Conservation (phyloP, 1,140 invertebrate genomes). For the Euwallacea fornicatus region DNA sequence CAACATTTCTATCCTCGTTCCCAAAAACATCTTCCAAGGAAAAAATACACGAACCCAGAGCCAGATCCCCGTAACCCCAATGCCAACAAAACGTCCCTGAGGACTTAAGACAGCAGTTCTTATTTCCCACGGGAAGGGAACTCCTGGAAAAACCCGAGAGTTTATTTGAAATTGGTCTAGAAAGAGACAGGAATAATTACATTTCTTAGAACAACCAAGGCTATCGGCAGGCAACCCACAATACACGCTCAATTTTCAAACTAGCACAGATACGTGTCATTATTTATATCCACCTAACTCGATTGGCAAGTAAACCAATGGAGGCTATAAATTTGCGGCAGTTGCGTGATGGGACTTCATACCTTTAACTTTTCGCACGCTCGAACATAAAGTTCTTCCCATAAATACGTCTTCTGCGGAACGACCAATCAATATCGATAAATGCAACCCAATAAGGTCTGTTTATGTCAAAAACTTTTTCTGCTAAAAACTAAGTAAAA, state of each 20-base stretch:
- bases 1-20: no score
- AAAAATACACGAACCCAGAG: not conserved
- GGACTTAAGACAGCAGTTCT: constrained; percentile 26
- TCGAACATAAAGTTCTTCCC: not conserved
- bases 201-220: no score
- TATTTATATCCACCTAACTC: no score
- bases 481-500: not conserved
- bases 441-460: no score
- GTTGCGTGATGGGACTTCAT: constrained; percentile 1
- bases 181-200: no score
- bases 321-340: not conserved
- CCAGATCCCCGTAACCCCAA: constrained; percentile 12
- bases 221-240: no score
- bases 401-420: no score
- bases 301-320: not conserved
- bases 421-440: no score
- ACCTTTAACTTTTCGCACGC: constrained; percentile 1
- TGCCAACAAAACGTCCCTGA: constrained; percentile 38
- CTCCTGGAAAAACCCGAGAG: no score
- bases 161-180: no score
- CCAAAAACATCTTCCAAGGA: not conserved
- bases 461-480: constrained; percentile 2
- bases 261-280: no score
- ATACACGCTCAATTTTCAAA: no score
- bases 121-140: constrained; percentile 34